These are phyloP conservation scores for Onchidella celtica DNA, from an alignment of 2,888 invertebrate species.

Conservation along the genomic window DNA sequence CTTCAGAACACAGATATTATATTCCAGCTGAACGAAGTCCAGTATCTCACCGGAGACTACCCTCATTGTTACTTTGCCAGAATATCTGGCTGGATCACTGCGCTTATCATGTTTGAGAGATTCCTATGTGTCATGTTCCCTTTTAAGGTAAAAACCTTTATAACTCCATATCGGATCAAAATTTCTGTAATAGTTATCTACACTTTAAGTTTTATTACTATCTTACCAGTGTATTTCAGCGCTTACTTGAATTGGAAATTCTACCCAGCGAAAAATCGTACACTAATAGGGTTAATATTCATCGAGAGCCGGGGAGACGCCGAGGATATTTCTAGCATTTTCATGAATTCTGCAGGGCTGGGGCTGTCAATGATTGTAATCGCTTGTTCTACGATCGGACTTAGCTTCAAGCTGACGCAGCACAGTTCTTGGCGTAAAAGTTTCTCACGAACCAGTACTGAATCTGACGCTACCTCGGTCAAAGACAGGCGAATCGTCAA, in stretches of 20 bases:
- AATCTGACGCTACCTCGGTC: neutral
- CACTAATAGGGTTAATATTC: neutral
- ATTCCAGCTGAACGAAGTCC: neutral
- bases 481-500: slow-evolving; percentile 20
- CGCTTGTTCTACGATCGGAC: neutral
- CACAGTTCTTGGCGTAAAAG: neutral
- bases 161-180: slow-evolving; percentile 5
- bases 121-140: slow-evolving; percentile 10
- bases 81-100: slow-evolving; percentile 9
- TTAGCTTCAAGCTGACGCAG: slow-evolving; percentile 2
- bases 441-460: neutral
- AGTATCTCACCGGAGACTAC: slow-evolving; percentile 22
- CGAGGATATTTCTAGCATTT: slow-evolving; percentile 15
- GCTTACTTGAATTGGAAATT: slow-evolving; percentile 9
- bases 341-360: neutral
- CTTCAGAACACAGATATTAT: slow-evolving; percentile 1
- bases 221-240: neutral
- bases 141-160: slow-evolving; percentile 5
- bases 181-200: neutral
- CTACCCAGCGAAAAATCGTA: neutral
- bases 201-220: neutral
- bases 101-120: slow-evolving; percentile 15
- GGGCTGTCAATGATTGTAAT: neutral
- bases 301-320: neutral
- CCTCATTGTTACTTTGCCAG: neutral